Percentiles rank a stretch among this genome's conserved stretches.
Conservation (phyloP, 2,113 vertebrate species). For the Willisornis vidua region DNA sequence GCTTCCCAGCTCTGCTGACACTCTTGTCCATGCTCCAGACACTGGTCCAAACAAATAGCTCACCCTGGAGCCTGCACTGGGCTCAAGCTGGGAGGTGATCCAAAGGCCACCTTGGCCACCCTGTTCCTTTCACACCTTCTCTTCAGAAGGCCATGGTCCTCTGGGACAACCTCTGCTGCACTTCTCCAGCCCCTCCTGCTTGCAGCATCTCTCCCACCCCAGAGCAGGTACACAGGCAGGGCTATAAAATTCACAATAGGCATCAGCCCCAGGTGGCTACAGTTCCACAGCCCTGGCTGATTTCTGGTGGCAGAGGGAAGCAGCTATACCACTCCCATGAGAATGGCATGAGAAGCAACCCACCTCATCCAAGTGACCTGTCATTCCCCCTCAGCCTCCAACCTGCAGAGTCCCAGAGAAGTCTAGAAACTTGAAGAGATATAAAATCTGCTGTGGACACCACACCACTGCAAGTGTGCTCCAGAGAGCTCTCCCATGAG, state of each 20-base stretch:
- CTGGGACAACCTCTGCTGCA: background rate
- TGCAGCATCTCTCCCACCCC: background rate
- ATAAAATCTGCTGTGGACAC: background rate
- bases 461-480: fast-evolving
- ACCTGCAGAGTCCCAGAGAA: background rate
- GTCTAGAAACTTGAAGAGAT: background rate
- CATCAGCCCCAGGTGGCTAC: fast-evolving
- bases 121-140: background rate
- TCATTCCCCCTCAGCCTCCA: background rate
- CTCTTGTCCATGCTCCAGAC: background rate
- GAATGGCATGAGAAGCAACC: background rate
- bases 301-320: background rate
- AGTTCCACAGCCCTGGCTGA: background rate
- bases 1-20: background rate
- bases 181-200: background rate
- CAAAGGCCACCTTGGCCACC: background rate
- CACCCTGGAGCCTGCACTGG: background rate
- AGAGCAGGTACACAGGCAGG: fast-evolving
- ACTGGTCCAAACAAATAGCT: fast-evolving
- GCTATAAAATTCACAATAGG: background rate
- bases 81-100: background rate
- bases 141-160: background rate
- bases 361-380: background rate
- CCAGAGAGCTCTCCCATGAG: background rate
- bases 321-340: background rate